Percentiles rank a stretch among this genome's conserved stretches.
Conservation (phyloP, 2,113 vertebrate genomes). For the Cochlearius cochlearius region DNA sequence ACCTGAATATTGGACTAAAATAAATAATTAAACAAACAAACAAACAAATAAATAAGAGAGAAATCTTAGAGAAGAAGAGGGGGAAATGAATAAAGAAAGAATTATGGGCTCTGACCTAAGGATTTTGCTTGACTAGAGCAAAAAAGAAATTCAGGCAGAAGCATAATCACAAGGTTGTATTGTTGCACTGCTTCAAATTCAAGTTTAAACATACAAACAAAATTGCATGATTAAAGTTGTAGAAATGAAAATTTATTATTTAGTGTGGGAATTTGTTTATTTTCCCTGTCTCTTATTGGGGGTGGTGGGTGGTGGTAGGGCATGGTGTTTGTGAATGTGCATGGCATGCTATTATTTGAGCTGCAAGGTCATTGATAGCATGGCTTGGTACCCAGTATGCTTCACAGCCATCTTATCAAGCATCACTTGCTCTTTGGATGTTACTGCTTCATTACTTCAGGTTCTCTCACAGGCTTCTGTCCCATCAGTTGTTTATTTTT, state of each 20-base stretch:
- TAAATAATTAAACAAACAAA: neutral
- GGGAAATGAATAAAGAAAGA: neutral
- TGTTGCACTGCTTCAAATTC: neutral
- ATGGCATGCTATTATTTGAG: neutral
- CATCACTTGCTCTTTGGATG: neutral
- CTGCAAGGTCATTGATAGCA: neutral
- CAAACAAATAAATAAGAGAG: neutral
- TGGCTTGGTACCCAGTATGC: neutral
- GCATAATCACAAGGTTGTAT: neutral
- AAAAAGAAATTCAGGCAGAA: neutral
- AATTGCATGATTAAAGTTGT: neutral
- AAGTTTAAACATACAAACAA: neutral
- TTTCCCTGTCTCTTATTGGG: neutral
- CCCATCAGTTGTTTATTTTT: neutral
- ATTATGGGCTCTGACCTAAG: neutral
- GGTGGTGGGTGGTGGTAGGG: fast-evolving
- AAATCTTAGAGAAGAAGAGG: neutral
- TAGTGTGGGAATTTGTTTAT: neutral
- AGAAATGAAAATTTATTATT: neutral
- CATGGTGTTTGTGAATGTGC: neutral
- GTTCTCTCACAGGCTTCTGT: neutral
- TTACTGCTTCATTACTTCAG: neutral
- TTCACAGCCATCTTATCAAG: neutral
- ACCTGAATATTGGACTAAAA: neutral
- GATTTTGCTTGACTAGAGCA: neutral